Evolutionary conservation across 1,140 invertebrate genomes (phyloP).

Genomic region (Drosophila malerkotliana): DNA sequence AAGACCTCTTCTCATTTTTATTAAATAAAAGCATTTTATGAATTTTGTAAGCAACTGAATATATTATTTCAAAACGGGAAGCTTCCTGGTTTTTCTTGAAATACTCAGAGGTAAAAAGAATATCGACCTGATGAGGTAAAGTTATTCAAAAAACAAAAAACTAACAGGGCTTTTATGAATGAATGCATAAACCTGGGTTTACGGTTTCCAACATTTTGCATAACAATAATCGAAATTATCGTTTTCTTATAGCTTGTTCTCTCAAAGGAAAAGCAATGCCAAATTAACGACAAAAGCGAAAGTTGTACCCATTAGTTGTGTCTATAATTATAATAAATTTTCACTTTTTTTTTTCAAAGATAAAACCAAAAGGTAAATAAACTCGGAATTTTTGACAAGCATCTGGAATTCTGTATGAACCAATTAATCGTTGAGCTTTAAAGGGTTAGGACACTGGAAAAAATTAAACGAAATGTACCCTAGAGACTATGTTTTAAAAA

Average conservation of each 20-base stretch:
- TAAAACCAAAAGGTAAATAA: conserved; percentile 26
- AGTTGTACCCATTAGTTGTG: conserved; percentile 51
- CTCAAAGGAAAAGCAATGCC: conserved; percentile 36
- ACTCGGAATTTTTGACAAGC: conserved; percentile 9
- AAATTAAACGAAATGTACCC: background rate
- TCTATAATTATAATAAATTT: conserved; percentile 49
- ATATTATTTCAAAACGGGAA: background rate
- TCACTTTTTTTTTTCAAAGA: conserved; percentile 40
- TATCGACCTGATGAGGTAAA: background rate
- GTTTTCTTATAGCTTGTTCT: conserved; percentile 26
- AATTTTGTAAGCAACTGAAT: background rate
- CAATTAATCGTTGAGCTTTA: conserved; percentile 6
- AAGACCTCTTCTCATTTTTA: conserved; percentile 1
- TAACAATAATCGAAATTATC: conserved; percentile 43
- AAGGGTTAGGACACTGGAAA: background rate
- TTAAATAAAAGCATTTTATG: conserved; percentile 8
- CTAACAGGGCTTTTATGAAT: conserved; percentile 45
- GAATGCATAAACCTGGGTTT: conserved; percentile 27
- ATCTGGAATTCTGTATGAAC: conserved; percentile 25
- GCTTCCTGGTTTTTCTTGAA: background rate
- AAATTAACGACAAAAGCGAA: conserved; percentile 48
- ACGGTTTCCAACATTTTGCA: conserved; percentile 33
- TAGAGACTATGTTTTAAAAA: background rate
- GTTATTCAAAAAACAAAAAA: conserved; percentile 6
- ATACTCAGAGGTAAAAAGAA: background rate